Evolutionary conservation across 1,140 invertebrate genomes (phyloP).

Genomic region (Argopecten irradians): DNA sequence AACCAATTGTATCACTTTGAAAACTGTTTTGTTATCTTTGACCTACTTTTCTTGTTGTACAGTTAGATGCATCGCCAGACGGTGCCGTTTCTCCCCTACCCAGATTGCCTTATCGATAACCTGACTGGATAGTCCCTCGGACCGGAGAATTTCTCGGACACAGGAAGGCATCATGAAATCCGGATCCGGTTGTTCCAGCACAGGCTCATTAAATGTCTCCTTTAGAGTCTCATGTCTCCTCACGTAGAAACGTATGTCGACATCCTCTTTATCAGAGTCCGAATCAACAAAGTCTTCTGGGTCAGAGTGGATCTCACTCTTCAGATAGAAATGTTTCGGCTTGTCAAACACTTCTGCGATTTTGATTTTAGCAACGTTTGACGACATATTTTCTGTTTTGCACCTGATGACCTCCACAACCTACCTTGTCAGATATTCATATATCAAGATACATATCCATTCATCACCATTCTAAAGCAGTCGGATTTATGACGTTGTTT

Average conservation of each 20-base stretch:
- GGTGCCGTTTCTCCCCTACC: slow-evolving; percentile 31
- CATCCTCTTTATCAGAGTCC: background rate
- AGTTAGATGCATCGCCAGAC: slow-evolving; percentile 35
- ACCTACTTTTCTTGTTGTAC: slow-evolving; percentile 43
- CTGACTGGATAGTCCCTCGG: slow-evolving; percentile 29
- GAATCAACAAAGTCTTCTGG: slow-evolving; percentile 30
- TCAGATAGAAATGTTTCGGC: slow-evolving; percentile 41
- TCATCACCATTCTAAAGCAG: background rate
- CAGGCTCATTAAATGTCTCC: background rate
- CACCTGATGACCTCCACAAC: background rate
- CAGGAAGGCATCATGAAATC: slow-evolving; percentile 46
- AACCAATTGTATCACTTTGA: no score
- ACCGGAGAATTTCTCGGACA: slow-evolving; percentile 38
- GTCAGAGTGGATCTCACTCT: slow-evolving; percentile 27
- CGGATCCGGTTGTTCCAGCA: slow-evolving; percentile 25
- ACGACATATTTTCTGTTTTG: background rate
- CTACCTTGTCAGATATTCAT: no score
- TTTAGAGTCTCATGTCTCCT: background rate
- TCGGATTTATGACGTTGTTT: background rate
- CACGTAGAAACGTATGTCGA: background rate
- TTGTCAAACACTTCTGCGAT: slow-evolving; percentile 30
- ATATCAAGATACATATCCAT: background rate
- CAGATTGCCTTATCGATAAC: slow-evolving; percentile 38
- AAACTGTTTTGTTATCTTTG: no score
- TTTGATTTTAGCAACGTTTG: slow-evolving; percentile 32